A percentile compares a stretch with the other conserved stretches of the same genome.
These are phyloP conservation scores for Aptenodytes patagonicus DNA, from an alignment of 2,113 vertebrate species.

Conservation along the genomic window DNA sequence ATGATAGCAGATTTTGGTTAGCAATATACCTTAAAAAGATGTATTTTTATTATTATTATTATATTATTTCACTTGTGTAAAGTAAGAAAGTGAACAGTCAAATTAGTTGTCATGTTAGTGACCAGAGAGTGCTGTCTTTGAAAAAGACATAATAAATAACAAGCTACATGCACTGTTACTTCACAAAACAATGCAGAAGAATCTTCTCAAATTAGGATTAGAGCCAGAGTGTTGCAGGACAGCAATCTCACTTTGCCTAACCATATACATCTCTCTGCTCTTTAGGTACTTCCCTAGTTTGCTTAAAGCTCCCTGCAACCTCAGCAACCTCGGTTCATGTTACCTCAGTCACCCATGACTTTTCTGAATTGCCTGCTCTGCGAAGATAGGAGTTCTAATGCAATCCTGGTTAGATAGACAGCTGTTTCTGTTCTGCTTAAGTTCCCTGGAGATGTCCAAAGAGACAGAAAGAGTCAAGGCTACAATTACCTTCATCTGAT, in stretches of 20 bases:
- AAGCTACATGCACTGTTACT: neutral
- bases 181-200: neutral
- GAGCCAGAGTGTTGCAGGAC: neutral
- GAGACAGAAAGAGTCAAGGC: neutral
- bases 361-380: neutral
- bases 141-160: neutral
- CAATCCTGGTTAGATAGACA: neutral
- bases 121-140: neutral
- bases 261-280: neutral
- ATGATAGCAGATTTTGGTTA: neutral
- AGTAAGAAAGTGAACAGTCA: neutral
- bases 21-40: neutral
- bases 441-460: neutral
- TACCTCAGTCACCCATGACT: neutral
- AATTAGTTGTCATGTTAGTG: neutral
- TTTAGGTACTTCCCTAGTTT: neutral
- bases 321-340: neutral
- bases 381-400: neutral
- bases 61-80: neutral
- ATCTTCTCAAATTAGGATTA: neutral
- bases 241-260: neutral
- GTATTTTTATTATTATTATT: neutral
- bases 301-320: neutral
- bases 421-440: neutral
- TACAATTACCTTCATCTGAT: neutral